Conservation (phyloP, 1,140 invertebrate genomes). For the Microplitis mediator region DNA sequence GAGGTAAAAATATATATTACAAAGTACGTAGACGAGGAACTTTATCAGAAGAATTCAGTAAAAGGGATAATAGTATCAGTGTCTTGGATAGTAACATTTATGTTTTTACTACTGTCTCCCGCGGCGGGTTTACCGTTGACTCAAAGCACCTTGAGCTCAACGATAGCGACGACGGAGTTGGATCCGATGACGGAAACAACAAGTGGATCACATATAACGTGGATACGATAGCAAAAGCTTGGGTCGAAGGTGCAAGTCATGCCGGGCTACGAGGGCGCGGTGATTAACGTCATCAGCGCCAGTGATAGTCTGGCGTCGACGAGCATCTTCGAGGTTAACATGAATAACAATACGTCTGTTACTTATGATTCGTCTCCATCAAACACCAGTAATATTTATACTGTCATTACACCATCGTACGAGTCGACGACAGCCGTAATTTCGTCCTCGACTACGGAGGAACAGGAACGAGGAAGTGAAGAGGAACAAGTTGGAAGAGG, state of each 20-base stretch:
- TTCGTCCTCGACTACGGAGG: neutral
- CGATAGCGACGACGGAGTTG: no score
- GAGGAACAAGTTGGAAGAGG: neutral
- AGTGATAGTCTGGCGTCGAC: conserved; percentile 51
- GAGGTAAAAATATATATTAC: no score
- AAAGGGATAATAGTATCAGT: neutral
- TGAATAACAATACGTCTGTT: conserved; percentile 36
- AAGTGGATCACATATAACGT: conserved; percentile 22
- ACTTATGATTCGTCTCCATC: conserved; percentile 33
- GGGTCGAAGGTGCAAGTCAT: conserved; percentile 54
- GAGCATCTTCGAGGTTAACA: conserved; percentile 56
- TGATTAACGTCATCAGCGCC: conserved; percentile 51
- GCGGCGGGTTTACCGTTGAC: neutral
- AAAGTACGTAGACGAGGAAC: no score
- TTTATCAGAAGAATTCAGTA: no score
- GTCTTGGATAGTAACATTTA: neutral
- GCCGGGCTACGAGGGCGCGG: conserved; percentile 49
- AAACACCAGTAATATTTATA: conserved; percentile 16
- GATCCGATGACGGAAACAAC: neutral
- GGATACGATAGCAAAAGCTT: conserved; percentile 30
- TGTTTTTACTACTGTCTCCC: neutral
- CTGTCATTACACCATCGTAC: neutral
- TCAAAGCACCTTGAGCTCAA: no score
- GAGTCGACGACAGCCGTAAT: neutral
- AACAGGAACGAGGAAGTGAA: neutral